phyloP scores from a whole-genome alignment of 2,797 vertebrate genomes.

The Mormyrus hasselquistii region DNA sequence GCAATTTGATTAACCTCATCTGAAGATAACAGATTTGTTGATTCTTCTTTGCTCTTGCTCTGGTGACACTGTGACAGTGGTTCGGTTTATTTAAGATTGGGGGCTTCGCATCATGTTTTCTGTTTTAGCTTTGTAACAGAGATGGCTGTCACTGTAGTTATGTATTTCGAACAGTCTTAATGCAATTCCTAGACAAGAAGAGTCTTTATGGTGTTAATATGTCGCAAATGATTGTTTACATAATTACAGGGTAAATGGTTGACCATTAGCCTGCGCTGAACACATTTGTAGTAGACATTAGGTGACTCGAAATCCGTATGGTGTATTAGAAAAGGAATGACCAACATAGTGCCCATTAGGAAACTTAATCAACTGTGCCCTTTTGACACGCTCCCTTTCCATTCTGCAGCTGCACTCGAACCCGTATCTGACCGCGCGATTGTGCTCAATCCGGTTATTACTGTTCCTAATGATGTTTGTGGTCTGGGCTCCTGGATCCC shows the following conservation, averaged over 20 bases:
- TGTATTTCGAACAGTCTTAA: not conserved
- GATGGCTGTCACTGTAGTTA: not conserved
- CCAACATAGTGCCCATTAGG: not conserved
- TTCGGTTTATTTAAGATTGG: not conserved
- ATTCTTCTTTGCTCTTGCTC: not conserved
- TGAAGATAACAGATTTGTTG: not conserved
- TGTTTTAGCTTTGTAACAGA: not conserved
- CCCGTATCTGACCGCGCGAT: not conserved
- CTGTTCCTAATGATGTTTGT: slow-evolving; percentile 5
- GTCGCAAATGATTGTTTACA: not conserved
- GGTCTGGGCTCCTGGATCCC: not conserved
- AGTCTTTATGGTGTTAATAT: not conserved
- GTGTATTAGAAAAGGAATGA: not conserved
- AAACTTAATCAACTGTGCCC: not conserved
- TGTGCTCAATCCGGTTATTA: slow-evolving; percentile 5
- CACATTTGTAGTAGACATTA: not conserved
- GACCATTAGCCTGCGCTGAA: not conserved
- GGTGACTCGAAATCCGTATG: not conserved
- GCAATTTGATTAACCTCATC: slow-evolving; percentile 4
- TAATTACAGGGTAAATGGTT: not conserved
- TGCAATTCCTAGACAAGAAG: not conserved
- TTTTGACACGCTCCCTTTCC: not conserved
- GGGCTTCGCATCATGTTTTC: not conserved
- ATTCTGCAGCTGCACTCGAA: not conserved
- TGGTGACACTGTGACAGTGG: not conserved